A percentile compares a stretch with the other conserved stretches of the same genome.
These are phyloP conservation scores for Tragelaphus strepsiceros DNA, from an alignment of 2,113 vertebrate genomes.

Conservation along the genomic window DNA sequence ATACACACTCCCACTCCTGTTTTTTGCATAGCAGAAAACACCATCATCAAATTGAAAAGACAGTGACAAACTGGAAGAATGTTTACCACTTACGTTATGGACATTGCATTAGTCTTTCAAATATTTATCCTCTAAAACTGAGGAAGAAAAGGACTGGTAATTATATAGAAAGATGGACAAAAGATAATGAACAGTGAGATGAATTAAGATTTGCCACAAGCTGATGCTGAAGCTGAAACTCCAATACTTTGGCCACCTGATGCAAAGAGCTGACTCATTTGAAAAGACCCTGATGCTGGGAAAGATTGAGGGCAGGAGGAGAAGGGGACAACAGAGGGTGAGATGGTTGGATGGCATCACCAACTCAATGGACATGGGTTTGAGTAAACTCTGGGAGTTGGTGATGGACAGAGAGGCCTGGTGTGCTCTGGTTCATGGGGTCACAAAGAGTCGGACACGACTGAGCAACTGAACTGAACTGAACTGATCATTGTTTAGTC, in stretches of 20 bases:
- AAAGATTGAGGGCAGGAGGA: too few relatives aligned
- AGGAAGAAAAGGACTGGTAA: not conserved
- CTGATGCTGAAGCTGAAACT: not conserved
- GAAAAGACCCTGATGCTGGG: too few relatives aligned
- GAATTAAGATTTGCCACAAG: not conserved
- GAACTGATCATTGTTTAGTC: not conserved
- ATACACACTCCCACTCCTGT: not conserved
- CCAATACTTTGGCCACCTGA: too few relatives aligned
- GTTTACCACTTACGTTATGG: not conserved
- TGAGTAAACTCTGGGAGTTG: not conserved
- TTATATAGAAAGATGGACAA: not conserved
- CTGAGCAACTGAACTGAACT: not conserved
- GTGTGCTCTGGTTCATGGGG: not conserved
- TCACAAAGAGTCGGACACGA: not conserved
- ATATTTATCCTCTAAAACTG: not conserved
- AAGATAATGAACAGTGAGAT: not conserved
- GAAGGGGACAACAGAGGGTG: too few relatives aligned
- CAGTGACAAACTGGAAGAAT: not conserved
- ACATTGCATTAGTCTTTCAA: not conserved
- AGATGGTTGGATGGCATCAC: not conserved
- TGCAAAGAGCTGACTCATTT: too few relatives aligned
- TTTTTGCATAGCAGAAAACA: not conserved
- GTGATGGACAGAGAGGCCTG: not conserved
- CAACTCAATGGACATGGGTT: not conserved
- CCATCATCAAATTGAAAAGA: conserved; percentile 8